These are phyloP conservation scores for Eupristina koningsbergeri DNA, from an alignment of 1,140 invertebrate genomes.

Conservation along the genomic window DNA sequence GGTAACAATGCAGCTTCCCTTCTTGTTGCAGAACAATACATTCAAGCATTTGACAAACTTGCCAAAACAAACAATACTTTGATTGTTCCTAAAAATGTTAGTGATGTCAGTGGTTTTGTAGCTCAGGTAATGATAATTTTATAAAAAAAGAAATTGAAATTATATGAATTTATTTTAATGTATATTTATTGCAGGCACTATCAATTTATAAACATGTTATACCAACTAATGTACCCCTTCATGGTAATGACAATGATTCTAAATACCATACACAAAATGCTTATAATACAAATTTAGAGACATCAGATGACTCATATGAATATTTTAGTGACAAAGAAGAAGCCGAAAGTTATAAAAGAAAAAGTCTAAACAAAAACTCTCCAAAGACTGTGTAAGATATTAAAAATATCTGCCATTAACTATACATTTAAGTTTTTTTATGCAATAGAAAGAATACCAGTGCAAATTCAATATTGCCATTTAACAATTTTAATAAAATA, in stretches of 20 bases:
- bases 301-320: constrained; percentile 68
- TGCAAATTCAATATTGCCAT: background rate
- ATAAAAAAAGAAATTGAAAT: background rate
- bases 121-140: constrained; percentile 78
- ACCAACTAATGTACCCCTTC: constrained; percentile 54
- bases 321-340: constrained; percentile 77
- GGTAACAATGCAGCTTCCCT: constrained; percentile 92
- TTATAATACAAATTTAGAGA: constrained; percentile 55
- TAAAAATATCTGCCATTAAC: constrained; percentile 27
- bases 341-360: constrained; percentile 61
- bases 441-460: background rate
- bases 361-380: constrained; percentile 41
- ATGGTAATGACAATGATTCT: background rate
- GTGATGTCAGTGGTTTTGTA: constrained; percentile 88
- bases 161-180: background rate
- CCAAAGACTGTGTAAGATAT: constrained; percentile 28
- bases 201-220: constrained; percentile 81
- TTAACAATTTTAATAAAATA: constrained; percentile 6
- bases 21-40: constrained; percentile 96
- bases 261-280: constrained; percentile 14
- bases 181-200: constrained; percentile 76
- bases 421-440: constrained; percentile 57
- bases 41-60: constrained; percentile 92
- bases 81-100: constrained; percentile 91
- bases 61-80: constrained; percentile 96